Evolutionary conservation across 2,113 vertebrate species (phyloP).

Genomic region (Apeltes quadracus): DNA sequence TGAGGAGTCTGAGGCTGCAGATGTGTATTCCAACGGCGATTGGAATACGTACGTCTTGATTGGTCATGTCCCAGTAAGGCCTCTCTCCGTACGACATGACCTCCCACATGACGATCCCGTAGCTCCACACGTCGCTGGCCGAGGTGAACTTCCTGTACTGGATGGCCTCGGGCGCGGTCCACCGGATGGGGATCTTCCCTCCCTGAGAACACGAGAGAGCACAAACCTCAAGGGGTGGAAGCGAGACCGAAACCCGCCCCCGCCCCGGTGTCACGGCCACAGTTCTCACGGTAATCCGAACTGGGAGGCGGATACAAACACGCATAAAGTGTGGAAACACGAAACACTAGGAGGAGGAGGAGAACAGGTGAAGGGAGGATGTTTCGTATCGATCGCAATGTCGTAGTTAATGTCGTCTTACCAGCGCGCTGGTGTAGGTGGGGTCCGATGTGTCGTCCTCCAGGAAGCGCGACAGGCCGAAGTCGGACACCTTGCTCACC

Average conservation of each 20-base stretch:
- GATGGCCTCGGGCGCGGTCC: slow-evolving; percentile 86
- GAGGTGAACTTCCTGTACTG: slow-evolving; percentile 87
- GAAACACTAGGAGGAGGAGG: slow-evolving; percentile 43
- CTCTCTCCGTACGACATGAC: slow-evolving; percentile 87
- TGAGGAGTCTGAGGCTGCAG: slow-evolving; percentile 49
- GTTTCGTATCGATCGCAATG: too few relatives aligned
- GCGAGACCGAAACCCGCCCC: slow-evolving; percentile 53
- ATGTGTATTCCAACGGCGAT: neutral
- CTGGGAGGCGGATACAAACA: slow-evolving; percentile 54
- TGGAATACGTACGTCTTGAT: slow-evolving; percentile 81
- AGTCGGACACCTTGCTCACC: slow-evolving; percentile 98
- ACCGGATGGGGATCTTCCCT: slow-evolving; percentile 87
- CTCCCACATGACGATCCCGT: slow-evolving; percentile 87
- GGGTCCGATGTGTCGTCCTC: slow-evolving; percentile 97
- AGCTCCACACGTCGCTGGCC: slow-evolving; percentile 86
- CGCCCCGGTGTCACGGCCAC: slow-evolving; percentile 56
- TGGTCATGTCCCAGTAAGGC: slow-evolving; percentile 88
- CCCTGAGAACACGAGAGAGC: slow-evolving; percentile 74
- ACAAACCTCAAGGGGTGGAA: slow-evolving; percentile 49
- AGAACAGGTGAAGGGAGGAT: slow-evolving; percentile 34
- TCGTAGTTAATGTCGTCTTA: too few relatives aligned
- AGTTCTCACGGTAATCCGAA: slow-evolving; percentile 60
- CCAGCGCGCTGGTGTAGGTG: slow-evolving; percentile 97
- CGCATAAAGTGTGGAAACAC: slow-evolving; percentile 29
- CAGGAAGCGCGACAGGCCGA: slow-evolving; percentile 95